Percentiles rank a stretch among this genome's conserved stretches.
phyloP scores from a whole-genome alignment of 2,888 invertebrate species.

The Prosapia bicincta region DNA sequence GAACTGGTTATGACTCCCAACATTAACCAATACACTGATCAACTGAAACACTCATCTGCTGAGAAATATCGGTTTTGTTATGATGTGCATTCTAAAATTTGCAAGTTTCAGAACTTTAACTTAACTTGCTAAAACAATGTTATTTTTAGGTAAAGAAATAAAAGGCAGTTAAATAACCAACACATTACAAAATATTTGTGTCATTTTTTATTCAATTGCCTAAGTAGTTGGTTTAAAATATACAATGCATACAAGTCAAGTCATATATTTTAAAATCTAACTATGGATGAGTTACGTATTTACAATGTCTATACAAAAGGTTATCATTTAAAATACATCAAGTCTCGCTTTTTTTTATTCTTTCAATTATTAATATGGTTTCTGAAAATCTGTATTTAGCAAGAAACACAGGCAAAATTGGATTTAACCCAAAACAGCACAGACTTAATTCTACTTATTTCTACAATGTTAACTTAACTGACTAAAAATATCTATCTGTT shows the following conservation, averaged over 20 bases:
- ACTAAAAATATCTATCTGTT: constrained; percentile 1
- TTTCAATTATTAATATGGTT: constrained; percentile 10
- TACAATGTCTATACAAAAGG: constrained; percentile 34
- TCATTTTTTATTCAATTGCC: constrained; percentile 35
- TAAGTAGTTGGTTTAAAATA: constrained; percentile 38
- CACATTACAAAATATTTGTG: too few species aligned
- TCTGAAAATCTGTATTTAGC: constrained; percentile 11
- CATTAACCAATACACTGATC: too few species aligned
- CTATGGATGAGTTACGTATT: constrained; percentile 33
- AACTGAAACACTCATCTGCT: too few species aligned
- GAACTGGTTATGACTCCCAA: too few species aligned
- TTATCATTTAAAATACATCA: constrained; percentile 33
- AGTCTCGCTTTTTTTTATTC: constrained; percentile 22
- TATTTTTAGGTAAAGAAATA: too few species aligned
- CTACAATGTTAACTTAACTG: neutral
- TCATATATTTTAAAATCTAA: constrained; percentile 36
- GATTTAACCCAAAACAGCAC: neutral
- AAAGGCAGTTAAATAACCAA: too few species aligned
- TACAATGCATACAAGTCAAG: constrained; percentile 36
- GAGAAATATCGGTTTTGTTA: too few species aligned
- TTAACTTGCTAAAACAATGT: too few species aligned
- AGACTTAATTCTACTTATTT: neutral
- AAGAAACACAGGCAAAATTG: neutral
- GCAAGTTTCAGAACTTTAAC: too few species aligned
- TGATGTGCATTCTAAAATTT: too few species aligned